Percentiles rank a stretch among this genome's conserved stretches.
phyloP scores from a whole-genome alignment of 2,113 vertebrate species.

The Pyxicephalus adspersus region DNA sequence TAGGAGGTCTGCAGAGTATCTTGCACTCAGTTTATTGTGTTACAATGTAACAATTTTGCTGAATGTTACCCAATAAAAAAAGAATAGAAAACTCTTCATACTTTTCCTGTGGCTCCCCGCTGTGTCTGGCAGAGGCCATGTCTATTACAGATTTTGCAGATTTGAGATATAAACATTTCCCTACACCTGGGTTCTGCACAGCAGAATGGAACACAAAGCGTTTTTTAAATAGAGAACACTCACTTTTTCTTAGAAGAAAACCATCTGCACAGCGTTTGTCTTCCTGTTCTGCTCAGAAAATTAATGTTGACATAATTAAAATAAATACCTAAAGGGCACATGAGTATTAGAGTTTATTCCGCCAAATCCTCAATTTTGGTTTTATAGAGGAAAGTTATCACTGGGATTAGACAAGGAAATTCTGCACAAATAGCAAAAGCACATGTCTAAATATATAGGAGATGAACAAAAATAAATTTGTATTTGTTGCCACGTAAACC shows the following conservation, averaged over 20 bases:
- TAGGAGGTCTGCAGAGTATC: too few relatives aligned
- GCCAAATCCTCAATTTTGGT: constrained; percentile 1
- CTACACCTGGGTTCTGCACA: constrained; percentile 31
- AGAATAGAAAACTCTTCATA: too few relatives aligned
- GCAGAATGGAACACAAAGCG: constrained; percentile 2
- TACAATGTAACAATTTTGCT: too few relatives aligned
- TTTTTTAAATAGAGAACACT: constrained; percentile 34
- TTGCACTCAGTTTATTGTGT: too few relatives aligned
- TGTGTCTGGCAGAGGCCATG: constrained; percentile 13
- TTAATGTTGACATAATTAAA: constrained; percentile 53
- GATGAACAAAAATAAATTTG: too few relatives aligned
- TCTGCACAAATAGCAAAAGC: too few relatives aligned
- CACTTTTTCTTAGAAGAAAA: neutral
- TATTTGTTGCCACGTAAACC: too few relatives aligned
- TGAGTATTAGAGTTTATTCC: constrained; percentile 5
- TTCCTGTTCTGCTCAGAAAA: constrained; percentile 36
- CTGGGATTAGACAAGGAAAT: too few relatives aligned
- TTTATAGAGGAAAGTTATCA: constrained; percentile 24
- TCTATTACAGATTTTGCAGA: neutral
- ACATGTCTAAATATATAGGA: too few relatives aligned
- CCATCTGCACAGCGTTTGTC: constrained; percentile 28
- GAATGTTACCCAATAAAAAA: too few relatives aligned
- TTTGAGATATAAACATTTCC: constrained; percentile 29
- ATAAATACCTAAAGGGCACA: constrained; percentile 35
- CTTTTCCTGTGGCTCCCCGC: neutral